Percentiles rank a stretch among this genome's conserved stretches.
These are phyloP conservation scores for Delphinus delphis DNA, from an alignment of 2,113 vertebrate species.

Conservation along the genomic window DNA sequence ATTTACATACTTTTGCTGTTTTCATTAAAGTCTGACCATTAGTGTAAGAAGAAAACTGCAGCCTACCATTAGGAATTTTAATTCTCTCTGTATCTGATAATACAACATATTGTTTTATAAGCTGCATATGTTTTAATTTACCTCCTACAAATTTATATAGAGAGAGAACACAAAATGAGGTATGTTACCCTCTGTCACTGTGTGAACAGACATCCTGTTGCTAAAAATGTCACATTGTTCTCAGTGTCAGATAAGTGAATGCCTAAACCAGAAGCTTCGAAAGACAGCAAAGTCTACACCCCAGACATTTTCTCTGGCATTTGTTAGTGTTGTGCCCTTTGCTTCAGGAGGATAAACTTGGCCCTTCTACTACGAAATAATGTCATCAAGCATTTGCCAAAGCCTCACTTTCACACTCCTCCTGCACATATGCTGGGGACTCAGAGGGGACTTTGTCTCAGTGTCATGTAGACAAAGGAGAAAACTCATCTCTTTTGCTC, in stretches of 20 bases:
- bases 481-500: neutral
- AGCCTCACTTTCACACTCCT: neutral
- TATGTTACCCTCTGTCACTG: neutral
- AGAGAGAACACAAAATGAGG: neutral
- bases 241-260: neutral
- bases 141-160: neutral
- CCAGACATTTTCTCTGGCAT: neutral
- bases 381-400: neutral
- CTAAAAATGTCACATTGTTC: conserved; percentile 22
- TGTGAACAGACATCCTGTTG: neutral
- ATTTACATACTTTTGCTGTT: neutral
- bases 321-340: neutral
- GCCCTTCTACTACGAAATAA: neutral
- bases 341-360: neutral
- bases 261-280: neutral
- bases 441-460: neutral
- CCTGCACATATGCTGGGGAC: neutral
- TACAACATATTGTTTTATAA: neutral
- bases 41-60: neutral
- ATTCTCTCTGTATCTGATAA: neutral
- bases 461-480: neutral
- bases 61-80: neutral
- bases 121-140: neutral
- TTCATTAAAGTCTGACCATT: neutral
- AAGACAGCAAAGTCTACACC: neutral